Conservation (phyloP, 2,113 vertebrate species). For the Periophthalmodon schlosseri region DNA sequence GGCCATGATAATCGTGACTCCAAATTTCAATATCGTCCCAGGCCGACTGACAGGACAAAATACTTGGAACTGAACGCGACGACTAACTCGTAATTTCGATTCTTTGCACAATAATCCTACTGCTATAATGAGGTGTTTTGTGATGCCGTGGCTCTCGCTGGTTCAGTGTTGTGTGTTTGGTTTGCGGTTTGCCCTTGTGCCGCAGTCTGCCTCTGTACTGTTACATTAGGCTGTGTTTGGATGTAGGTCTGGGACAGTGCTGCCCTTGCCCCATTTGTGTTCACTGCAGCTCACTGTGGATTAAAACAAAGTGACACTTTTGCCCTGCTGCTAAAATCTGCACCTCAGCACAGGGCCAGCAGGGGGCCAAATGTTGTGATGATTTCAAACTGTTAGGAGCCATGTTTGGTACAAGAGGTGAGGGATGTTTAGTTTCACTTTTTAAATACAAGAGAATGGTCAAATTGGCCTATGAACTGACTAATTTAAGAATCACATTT, state of each 20-base stretch:
- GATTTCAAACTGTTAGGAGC: not conserved
- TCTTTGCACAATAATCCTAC: too few species aligned
- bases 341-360: not conserved
- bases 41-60: too few species aligned
- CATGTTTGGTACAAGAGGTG: not conserved
- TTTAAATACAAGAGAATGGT: too few species aligned
- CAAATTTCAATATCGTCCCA: too few species aligned
- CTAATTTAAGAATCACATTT: too few species aligned
- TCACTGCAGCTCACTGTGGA: constrained; percentile 4
- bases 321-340: not conserved
- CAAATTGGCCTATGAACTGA: too few species aligned
- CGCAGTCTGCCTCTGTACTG: not conserved
- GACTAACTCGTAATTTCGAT: too few species aligned
- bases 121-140: too few species aligned
- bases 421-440: not conserved
- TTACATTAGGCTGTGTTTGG: not conserved
- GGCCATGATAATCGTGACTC: too few species aligned
- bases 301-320: constrained; percentile 11
- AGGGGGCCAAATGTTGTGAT: not conserved
- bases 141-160: too few species aligned
- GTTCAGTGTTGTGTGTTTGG: not conserved
- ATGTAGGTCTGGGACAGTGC: constrained; percentile 3
- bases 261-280: constrained; percentile 46
- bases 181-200: not conserved
- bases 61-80: too few species aligned